Base-by-base conservation (phyloP, 2,797 vertebrate species). In the Notolabrus celidotus region DNA sequence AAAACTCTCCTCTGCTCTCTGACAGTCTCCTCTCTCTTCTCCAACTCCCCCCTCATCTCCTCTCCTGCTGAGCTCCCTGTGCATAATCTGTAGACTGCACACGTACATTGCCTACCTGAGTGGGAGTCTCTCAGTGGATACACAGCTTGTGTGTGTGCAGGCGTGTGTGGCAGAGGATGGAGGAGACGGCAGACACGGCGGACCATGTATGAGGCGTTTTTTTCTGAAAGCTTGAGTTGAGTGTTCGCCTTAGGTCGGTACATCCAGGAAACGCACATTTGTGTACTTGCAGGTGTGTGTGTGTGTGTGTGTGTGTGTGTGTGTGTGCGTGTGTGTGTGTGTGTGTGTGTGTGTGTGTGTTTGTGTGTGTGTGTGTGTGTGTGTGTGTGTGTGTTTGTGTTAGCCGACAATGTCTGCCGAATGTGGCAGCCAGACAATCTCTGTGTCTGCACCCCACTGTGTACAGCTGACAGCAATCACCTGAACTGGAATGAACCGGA, bases 401-500 rank as follows among this genome's bases (percentile, higher is more conserved):
- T 51, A 67, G 64, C 51, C 20, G 20, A 42, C 56, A 34, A 52
- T 66, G 68, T 77, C 85, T 79, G 80, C 79, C 10, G 57, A 87
- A 80, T 61, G 23, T 67, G 76, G 81, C 84, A 83, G 77, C 56
- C 75, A 88, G 82, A 84, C 85, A 62, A 70, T 81, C 72, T 57
- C 43, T 47, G 64, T 47, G 75, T 83, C 78, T 82, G 82, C 20
- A 36, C 85, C 84, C 76, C 55, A 66, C 85, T 88, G 86, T 78
- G 82, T 74, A 63, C 91, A 92, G 89, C 90, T 92, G 89, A 92
- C 83, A 88, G 86, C 83, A 87, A 89, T 93, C 91, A 92, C 88
- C 90, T 90, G 82, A 89, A 87, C 89, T 86, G 79, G 80, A 91
- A 86, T 88, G 81, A 92, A 87, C 84, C 51, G 12, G 66, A 83